Percentiles rank a stretch among this genome's conserved stretches.
These are phyloP conservation scores for Parnassius orleans DNA, from an alignment of 2,888 invertebrate species.

Conservation along the genomic window DNA sequence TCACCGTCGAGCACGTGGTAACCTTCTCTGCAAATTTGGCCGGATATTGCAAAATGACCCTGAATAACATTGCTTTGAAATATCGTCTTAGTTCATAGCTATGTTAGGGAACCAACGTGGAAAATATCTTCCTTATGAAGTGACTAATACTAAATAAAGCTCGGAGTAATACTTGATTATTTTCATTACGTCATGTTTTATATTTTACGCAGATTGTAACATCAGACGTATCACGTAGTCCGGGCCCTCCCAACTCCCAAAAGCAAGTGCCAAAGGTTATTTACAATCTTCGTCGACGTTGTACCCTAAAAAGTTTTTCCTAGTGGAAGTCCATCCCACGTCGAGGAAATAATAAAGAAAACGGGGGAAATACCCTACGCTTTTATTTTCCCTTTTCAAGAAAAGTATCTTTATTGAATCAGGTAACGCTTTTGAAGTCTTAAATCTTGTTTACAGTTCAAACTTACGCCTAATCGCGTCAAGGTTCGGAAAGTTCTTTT, in stretches of 20 bases:
- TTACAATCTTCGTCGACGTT: constrained; percentile 10
- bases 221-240: constrained; percentile 3
- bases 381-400: constrained; percentile 2
- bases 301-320: constrained; percentile 16
- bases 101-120: too few species aligned
- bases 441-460: constrained; percentile 10
- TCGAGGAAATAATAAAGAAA: constrained; percentile 18
- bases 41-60: too few species aligned
- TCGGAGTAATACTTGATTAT: too few species aligned
- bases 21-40: too few species aligned
- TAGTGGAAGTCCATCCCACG: background rate
- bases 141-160: too few species aligned
- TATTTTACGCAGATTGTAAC: background rate
- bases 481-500: background rate
- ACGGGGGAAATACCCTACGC: constrained; percentile 1
- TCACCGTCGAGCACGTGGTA: too few species aligned
- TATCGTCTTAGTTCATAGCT: too few species aligned
- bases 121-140: too few species aligned
- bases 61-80: too few species aligned
- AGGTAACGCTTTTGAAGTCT: constrained; percentile 15
- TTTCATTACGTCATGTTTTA: too few species aligned
- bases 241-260: background rate
- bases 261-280: constrained; percentile 10
- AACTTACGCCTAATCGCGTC: constrained; percentile 16
- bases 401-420: constrained; percentile 16